phyloP scores from a whole-genome alignment of 2,888 invertebrate genomes.

The Trichacis sp. region DNA sequence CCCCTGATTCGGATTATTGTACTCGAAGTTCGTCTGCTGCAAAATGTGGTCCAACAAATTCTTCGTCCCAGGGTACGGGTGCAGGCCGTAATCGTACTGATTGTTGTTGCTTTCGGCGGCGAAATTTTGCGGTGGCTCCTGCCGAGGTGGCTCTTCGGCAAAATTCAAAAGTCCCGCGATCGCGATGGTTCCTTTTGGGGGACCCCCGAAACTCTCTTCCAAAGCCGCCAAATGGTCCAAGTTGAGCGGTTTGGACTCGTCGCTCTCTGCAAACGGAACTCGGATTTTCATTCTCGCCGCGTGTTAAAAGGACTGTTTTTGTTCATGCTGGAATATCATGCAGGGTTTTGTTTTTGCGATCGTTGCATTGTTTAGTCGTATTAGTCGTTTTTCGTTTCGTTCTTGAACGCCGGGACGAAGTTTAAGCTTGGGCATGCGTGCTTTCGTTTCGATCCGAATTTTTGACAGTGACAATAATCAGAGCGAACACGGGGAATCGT shows the following conservation, averaged over 20 bases:
- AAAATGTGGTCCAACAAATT: conserved; percentile 35
- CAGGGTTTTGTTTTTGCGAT: too few species aligned
- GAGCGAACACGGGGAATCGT: too few species aligned
- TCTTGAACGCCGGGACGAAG: too few species aligned
- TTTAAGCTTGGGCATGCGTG: too few species aligned
- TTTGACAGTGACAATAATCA: too few species aligned
- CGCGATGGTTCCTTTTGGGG: conserved; percentile 35
- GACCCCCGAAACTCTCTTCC: conserved; percentile 52
- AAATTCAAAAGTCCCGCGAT: conserved; percentile 20
- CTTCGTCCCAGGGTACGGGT: not conserved
- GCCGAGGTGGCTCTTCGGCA: conserved; percentile 26
- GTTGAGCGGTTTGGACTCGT: conserved; percentile 38
- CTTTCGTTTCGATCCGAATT: too few species aligned
- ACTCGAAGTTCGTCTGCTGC: conserved; percentile 30
- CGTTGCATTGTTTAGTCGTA: not conserved
- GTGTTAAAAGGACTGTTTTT: too few species aligned
- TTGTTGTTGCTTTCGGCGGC: conserved; percentile 16
- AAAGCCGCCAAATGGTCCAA: conserved; percentile 41
- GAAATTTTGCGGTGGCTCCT: conserved; percentile 13
- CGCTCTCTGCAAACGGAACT: conserved; percentile 65
- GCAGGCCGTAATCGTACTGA: not conserved
- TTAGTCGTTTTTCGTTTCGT: not conserved
- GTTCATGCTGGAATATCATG: too few species aligned
- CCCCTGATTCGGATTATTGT: conserved; percentile 19
- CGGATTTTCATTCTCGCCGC: conserved; percentile 58